Base-by-base conservation (phyloP, 2,113 vertebrate species). In the Festucalex cinctus region DNA sequence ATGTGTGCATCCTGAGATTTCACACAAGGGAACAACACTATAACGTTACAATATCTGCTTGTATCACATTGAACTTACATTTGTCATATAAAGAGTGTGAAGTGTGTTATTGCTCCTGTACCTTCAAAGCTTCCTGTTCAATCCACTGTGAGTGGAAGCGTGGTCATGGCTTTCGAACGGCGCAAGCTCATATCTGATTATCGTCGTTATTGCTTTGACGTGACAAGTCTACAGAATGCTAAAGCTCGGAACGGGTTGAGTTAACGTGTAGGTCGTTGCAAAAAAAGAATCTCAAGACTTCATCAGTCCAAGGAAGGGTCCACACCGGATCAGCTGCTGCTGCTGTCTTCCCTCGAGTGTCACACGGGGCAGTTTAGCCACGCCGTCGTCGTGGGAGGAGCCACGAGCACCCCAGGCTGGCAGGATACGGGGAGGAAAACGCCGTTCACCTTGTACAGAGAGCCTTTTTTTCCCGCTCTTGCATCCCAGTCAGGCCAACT, bases 161-260 rank as follows among this genome's bases (percentile, higher is more conserved):
- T 69, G 77, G 41, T 74, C 70, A 79, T 76, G 69, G 71, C 77
- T 81, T 75, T 76, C 63, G 48, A 62, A 81, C 60, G 37, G 78
- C 70, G 83, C 85, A 73, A 68, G 74, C 83, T 58, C 65, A 71
- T 43, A 68, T 80, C 69, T 73, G 76, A 81, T 81, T 70, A 79
- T 77, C 43, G 71, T 77, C 39, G 81, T 89, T 91, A 90, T 91
- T 91, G 89, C 89, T 90, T 82, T 86, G 74, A 78, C 74, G 83
- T 86, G 83, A 78, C 69, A 82, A 69, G 75, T 82, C 71, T 73
- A 85, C 71, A 70, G 69, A 82, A 85, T 80, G 73, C 76, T 84
- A 80, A 79, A 79, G 70, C 74, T 85, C 83, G 87, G 76, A 78
- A 75, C 75, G 14, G 82, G 88, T 41, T 13, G 79, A 79, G 69